Percentiles rank a stretch among this genome's conserved stretches.
phyloP scores from a whole-genome alignment of 2,888 invertebrate genomes.

The Nephrotoma appendiculata region DNA sequence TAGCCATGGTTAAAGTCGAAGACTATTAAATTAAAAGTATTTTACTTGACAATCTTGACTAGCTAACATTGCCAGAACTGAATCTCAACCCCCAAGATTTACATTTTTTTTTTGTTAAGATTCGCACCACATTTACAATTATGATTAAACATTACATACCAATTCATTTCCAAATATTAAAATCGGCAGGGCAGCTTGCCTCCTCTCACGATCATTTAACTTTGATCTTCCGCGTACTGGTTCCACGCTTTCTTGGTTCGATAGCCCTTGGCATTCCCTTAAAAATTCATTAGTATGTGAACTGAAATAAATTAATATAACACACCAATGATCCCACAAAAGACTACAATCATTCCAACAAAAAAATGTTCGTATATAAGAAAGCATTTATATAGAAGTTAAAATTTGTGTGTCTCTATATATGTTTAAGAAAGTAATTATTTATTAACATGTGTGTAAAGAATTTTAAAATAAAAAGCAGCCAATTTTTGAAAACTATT shows the following conservation, averaged over 20 bases:
- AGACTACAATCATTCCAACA: neutral
- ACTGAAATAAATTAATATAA: slow-evolving; percentile 32
- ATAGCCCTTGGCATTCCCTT: slow-evolving; percentile 47
- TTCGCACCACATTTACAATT: neutral
- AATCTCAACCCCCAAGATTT: neutral
- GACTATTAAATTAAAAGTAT: no score
- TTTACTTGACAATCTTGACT: no score
- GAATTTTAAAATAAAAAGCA: slow-evolving; percentile 7
- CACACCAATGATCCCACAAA: slow-evolving; percentile 2
- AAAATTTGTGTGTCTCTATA: slow-evolving; percentile 11
- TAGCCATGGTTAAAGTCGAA: no score
- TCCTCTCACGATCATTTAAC: slow-evolving; percentile 64
- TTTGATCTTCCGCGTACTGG: slow-evolving; percentile 35
- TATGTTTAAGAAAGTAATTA: slow-evolving; percentile 11
- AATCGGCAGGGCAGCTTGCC: slow-evolving; percentile 80
- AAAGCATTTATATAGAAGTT: neutral
- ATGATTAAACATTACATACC: slow-evolving; percentile 33
- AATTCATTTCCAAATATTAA: slow-evolving; percentile 80
- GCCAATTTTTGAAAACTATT: slow-evolving; percentile 9
- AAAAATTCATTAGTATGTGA: slow-evolving; percentile 74
- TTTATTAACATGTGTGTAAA: neutral
- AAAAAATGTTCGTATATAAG: neutral
- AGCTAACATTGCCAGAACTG: no score
- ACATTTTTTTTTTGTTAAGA: neutral
- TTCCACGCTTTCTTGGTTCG: slow-evolving; percentile 24